Evolutionary conservation across 2,113 vertebrate genomes (phyloP).

Genomic region (Ovis aries): ARS-UI_Ramb_v3.0 NC_056068.1:20401501-20402000

Average conservation of each 20-base stretch:
- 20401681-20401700: neutral
- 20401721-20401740: neutral
- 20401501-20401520: neutral
- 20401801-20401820: neutral
- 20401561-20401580: neutral
- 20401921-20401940: neutral
- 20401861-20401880: neutral
- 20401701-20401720: neutral
- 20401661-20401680: neutral
- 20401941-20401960: neutral
- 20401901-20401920: neutral
- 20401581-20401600: neutral
- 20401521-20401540: neutral
- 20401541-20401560: neutral
- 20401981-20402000: neutral
- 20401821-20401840: neutral
- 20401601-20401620: neutral
- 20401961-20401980: neutral
- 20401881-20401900: neutral
- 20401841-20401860: neutral
- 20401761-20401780: neutral
- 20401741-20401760: neutral
- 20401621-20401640: neutral
- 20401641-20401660: neutral
- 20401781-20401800: neutral